Evolutionary conservation across 2,888 invertebrate species (phyloP), one percentile per base, ranked within the genome.

Genomic region (Hirtodrosophila cameraria): DNA sequence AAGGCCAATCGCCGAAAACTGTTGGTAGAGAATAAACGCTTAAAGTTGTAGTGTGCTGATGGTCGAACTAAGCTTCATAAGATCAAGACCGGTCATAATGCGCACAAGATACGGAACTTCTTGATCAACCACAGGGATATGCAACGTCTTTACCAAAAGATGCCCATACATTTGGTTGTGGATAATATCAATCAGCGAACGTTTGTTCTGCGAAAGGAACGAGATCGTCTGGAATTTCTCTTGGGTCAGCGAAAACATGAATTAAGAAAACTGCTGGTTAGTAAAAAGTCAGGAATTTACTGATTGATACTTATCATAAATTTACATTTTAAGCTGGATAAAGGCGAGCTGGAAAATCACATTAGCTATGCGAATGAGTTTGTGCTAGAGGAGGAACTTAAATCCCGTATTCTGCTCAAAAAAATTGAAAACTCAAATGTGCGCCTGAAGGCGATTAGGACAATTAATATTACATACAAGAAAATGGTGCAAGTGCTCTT

Each of bases 351-450:
- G 0, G 85, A 90, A 58, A 89, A 90, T 57, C 87, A 86, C 6
- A 88, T 90, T 2, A 88, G 88, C 28, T 90, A 88, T 58, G 72
- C 87, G 59, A 86, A 88, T 62, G 87, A 87, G 28, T 88, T 83
- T 48, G 58, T 84, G 3, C 60, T 89, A 3, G 79, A 85, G 0
- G 90, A 91, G 49, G 89, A 90, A 28, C 11, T 75, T 0, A 79
- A n/a, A n/a, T n/a, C n/a, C n/a, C n/a, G n/a, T n/a, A n/a, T n/a
- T n/a, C n/a, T n/a, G n/a, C n/a, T n/a, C n/a, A n/a, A n/a, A n/a
- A n/a, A n/a, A n/a, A n/a, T n/a, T n/a, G n/a, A n/a, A n/a, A n/a
- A n/a, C n/a, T n/a, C n/a, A n/a, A n/a, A n/a, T n/a, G n/a, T n/a
- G n/a, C n/a, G n/a, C n/a, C n/a, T n/a, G n/a, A n/a, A n/a, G n/a